Evolutionary conservation across 2,797 vertebrate genomes (phyloP), one percentile per base, ranked within the genome.

Genomic region (Mionectes olivaceus): DNA sequence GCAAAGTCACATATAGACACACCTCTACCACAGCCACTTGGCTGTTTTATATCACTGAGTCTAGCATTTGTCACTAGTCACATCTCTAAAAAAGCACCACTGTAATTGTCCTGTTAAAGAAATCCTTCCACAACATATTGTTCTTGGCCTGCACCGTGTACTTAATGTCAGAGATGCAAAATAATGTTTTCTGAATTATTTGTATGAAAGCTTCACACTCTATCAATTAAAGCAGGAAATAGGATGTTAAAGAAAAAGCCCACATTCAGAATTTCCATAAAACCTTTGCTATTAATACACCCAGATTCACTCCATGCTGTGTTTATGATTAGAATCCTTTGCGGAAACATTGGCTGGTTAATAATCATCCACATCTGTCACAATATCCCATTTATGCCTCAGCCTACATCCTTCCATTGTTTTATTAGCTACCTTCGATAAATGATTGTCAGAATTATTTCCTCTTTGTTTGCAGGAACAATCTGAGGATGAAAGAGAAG

Each of bases 351-450:
- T 85, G 87, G 74, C 83, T 89, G 64, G 77, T 90, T 97, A 95
- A 92, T 96, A 96, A 97, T 93, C 90, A 90, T 93, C 82, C 59
- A 73, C 84, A 95, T 95, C 90, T 92, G 96, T 80, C 95, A 97
- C 82, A 91, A 88, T 82, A 93, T 55, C 86, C 86, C 90, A 94
- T 94, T 96, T 92, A 96, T 83, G 83, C 57, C 52, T 68, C 92
- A 96, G 70, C 56, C 75, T 75, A 91, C 82, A 94, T 94, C 93
- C 91, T 93, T 68, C 71, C 78, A 96, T 96, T 97, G 95, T 96
- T 97, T 96, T 89, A 96, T 90, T 88, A 94, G 75, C 89, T 96
- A 86, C 77, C 63, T 95, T 77, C 25, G 7, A 82, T 83, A 95
- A 93, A 94, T 79, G 71, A 95, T 67, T 86, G 90, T 76, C 90